Evolutionary conservation across 1,140 invertebrate species (phyloP).

Genomic region (Ptiloglossa arizonensis): DNA sequence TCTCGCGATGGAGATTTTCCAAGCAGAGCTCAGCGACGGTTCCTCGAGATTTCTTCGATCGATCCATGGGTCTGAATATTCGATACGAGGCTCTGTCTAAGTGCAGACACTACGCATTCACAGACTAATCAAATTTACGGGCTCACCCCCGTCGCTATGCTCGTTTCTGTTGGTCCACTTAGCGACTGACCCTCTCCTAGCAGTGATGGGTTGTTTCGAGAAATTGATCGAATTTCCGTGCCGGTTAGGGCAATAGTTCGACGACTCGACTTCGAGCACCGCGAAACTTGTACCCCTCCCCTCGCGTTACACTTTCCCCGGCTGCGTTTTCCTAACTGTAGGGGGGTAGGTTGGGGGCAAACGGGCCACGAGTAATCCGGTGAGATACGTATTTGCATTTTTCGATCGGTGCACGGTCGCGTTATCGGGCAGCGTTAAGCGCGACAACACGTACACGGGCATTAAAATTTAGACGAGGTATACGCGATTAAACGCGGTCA

Average conservation of each 20-base stretch:
- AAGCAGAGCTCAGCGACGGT: not conserved
- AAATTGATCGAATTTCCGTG: slow-evolving; percentile 36
- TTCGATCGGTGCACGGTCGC: not conserved
- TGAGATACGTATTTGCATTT: slow-evolving; percentile 6
- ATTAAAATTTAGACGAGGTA: slow-evolving; percentile 1
- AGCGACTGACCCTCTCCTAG: slow-evolving; percentile 43
- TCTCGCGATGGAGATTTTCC: not conserved
- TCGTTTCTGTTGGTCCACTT: slow-evolving; percentile 71
- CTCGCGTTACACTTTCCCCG: not conserved
- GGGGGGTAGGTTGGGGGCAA: not conserved
- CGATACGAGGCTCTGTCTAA: slow-evolving; percentile 45
- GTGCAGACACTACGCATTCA: slow-evolving; percentile 64
- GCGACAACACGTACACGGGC: not conserved
- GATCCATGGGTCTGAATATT: slow-evolving; percentile 41
- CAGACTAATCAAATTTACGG: slow-evolving; percentile 77
- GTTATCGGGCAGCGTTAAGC: not conserved
- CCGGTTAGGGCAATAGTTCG: slow-evolving; percentile 18
- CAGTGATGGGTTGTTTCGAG: slow-evolving; percentile 25
- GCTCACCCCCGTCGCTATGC: slow-evolving; percentile 62
- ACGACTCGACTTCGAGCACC: not conserved
- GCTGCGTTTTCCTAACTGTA: not conserved
- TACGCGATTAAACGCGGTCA: not conserved
- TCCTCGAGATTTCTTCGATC: slow-evolving; percentile 13
- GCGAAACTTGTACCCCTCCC: slow-evolving; percentile 14
- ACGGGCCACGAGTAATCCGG: not conserved